A percentile compares a stretch with the other conserved stretches of the same genome.
phyloP scores from a whole-genome alignment of 2,888 invertebrate species.

The Drosophila atripex region DNA sequence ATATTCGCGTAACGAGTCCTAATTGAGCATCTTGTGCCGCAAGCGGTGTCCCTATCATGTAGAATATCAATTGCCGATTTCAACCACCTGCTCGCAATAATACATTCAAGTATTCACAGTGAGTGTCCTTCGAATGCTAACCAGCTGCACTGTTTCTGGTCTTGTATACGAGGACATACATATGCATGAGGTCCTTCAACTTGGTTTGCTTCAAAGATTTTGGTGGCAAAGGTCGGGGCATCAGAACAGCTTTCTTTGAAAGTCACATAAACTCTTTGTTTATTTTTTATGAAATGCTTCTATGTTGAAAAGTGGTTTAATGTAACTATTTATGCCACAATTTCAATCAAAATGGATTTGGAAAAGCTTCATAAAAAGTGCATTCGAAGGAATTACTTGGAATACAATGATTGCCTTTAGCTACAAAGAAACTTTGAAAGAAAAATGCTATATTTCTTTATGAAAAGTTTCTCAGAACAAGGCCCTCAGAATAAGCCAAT shows the following conservation, averaged over 20 bases:
- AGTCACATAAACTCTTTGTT: no score
- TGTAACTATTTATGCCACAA: no score
- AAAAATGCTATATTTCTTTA: no score
- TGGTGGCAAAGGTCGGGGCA: neutral
- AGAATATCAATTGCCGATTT: conserved; percentile 9
- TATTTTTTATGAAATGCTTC: neutral
- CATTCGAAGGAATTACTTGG: no score
- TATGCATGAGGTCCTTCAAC: conserved; percentile 35
- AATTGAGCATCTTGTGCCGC: conserved; percentile 27
- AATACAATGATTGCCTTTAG: no score
- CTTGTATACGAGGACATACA: neutral
- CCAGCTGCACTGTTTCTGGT: conserved; percentile 2
- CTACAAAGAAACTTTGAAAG: no score
- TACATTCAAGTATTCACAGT: conserved; percentile 4
- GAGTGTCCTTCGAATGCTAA: conserved; percentile 15
- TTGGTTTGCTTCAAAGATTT: no score
- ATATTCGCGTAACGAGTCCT: conserved; percentile 14
- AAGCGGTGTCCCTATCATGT: conserved; percentile 27
- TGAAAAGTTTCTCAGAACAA: no score
- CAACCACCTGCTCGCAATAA: conserved; percentile 19
- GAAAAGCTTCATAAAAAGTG: no score
- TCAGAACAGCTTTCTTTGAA: neutral
- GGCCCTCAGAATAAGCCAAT: no score
- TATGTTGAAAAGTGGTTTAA: neutral
- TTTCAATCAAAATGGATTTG: no score